A percentile compares a stretch with the other conserved stretches of the same genome.
Evolutionary conservation across 2,888 invertebrate species (phyloP).

Genomic region (Andrena bicolor): DNA sequence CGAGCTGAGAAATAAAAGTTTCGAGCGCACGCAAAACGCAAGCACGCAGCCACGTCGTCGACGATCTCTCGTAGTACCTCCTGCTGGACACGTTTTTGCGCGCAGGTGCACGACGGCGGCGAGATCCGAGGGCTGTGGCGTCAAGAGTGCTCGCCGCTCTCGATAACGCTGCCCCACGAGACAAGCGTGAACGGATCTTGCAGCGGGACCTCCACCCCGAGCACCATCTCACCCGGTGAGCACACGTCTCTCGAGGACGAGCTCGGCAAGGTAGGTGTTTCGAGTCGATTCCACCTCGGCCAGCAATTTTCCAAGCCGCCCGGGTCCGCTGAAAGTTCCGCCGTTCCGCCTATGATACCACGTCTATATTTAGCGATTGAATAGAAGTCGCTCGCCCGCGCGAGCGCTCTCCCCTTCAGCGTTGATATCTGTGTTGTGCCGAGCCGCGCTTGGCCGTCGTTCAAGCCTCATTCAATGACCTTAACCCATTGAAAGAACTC

Average conservation of each 20-base stretch:
- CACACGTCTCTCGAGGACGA: conserved; percentile 82
- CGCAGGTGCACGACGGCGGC: conserved; percentile 77
- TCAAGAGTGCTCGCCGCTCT: conserved; percentile 82
- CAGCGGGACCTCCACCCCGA: conserved; percentile 85
- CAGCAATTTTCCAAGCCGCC: background rate
- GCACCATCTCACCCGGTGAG: conserved; percentile 85
- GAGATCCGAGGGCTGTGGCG: conserved; percentile 80
- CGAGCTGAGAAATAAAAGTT: conserved; percentile 1
- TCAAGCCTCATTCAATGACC: conserved; percentile 73
- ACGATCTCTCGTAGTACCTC: conserved; percentile 57
- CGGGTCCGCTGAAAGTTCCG: background rate
- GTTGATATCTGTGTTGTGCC: conserved; percentile 55
- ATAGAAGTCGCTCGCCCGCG: conserved; percentile 36
- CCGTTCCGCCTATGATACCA: conserved; percentile 34
- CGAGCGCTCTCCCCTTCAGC: conserved; percentile 56
- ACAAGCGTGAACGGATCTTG: conserved; percentile 79
- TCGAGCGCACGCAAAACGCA: background rate
- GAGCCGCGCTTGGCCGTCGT: conserved; percentile 72
- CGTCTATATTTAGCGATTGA: conserved; percentile 73
- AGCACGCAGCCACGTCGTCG: conserved; percentile 32
- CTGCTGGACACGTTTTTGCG: conserved; percentile 65
- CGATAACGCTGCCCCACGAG: conserved; percentile 82
- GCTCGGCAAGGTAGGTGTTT: conserved; percentile 79
- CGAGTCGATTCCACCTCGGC: background rate
- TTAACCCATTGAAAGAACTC: conserved; percentile 75